Evolutionary conservation across 92 coral and sea anemone genomes (phyloP).

Genomic region (Phenganax stokvisi): DNA sequence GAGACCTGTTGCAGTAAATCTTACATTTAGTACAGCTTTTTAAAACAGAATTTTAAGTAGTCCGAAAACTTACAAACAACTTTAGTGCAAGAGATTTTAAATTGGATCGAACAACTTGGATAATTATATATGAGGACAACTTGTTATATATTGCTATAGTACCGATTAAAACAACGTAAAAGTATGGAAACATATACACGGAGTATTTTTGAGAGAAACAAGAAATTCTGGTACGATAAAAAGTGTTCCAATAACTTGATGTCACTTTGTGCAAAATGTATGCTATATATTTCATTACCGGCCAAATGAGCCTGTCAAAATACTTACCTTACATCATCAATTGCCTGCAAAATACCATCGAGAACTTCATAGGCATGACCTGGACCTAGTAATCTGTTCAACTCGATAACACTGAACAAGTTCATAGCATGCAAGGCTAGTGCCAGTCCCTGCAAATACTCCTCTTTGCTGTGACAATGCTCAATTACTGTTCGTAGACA

Average conservation of each 20-base stretch:
- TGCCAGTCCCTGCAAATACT: slow-evolving; percentile 65
- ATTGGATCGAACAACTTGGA: too few species aligned
- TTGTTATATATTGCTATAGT: too few species aligned
- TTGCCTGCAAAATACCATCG: not conserved
- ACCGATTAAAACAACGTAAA: too few species aligned
- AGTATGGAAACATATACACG: too few species aligned
- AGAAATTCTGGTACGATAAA: too few species aligned
- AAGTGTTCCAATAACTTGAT: too few species aligned
- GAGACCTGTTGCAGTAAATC: slow-evolving; percentile 17
- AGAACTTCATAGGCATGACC: slow-evolving; percentile 32
- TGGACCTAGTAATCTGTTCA: slow-evolving; percentile 75
- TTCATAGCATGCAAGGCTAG: slow-evolving; percentile 86
- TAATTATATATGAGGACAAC: too few species aligned
- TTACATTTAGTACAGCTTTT: not conserved
- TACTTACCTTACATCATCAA: slow-evolving; percentile 35
- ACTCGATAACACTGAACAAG: slow-evolving; percentile 66
- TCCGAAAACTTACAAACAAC: too few species aligned
- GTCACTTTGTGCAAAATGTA: too few species aligned
- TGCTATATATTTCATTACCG: not conserved
- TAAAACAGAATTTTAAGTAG: too few species aligned
- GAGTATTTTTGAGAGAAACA: too few species aligned
- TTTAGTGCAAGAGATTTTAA: too few species aligned
- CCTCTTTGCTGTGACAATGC: slow-evolving; percentile 58
- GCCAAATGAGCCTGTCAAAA: not conserved
- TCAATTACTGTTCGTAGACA: slow-evolving; percentile 70